These are phyloP conservation scores for Acanthosoma haemorrhoidale DNA, from an alignment of 2,888 invertebrate genomes.

Conservation along the genomic window DNA sequence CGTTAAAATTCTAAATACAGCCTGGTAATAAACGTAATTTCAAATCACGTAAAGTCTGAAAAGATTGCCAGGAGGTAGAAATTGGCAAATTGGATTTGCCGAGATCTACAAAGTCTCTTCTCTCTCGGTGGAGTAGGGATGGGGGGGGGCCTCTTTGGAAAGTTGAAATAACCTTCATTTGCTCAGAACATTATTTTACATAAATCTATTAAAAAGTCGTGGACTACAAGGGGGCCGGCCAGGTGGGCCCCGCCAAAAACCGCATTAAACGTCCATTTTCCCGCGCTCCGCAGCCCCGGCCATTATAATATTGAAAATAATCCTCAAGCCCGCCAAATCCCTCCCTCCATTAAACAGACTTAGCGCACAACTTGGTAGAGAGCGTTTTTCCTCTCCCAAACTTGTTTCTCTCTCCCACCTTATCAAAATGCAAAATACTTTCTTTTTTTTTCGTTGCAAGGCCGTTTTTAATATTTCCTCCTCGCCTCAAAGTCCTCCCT, in stretches of 20 bases:
- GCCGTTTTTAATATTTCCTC: conserved; percentile 41
- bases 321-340: conserved; percentile 30
- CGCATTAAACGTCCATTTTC: conserved; percentile 37
- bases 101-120: too few relatives aligned
- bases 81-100: too few relatives aligned
- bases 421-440: conserved; percentile 42
- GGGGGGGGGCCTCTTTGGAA: neutral
- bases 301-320: conserved; percentile 40
- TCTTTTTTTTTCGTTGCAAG: conserved; percentile 35
- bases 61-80: too few relatives aligned
- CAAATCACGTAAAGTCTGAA: too few relatives aligned
- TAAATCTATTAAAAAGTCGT: conserved; percentile 31
- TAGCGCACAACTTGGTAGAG: conserved; percentile 37
- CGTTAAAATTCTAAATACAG: too few relatives aligned
- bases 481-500: neutral
- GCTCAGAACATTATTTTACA: conserved; percentile 26
- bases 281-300: conserved; percentile 11
- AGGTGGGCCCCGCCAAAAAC: conserved; percentile 11
- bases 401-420: conserved; percentile 41
- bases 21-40: too few relatives aligned
- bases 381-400: conserved; percentile 37
- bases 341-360: conserved; percentile 39
- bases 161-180: conserved; percentile 10
- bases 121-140: neutral
- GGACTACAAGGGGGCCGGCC: neutral